Conservation (phyloP, 2,888 invertebrate genomes). For the Neoscelio sp. region DNA sequence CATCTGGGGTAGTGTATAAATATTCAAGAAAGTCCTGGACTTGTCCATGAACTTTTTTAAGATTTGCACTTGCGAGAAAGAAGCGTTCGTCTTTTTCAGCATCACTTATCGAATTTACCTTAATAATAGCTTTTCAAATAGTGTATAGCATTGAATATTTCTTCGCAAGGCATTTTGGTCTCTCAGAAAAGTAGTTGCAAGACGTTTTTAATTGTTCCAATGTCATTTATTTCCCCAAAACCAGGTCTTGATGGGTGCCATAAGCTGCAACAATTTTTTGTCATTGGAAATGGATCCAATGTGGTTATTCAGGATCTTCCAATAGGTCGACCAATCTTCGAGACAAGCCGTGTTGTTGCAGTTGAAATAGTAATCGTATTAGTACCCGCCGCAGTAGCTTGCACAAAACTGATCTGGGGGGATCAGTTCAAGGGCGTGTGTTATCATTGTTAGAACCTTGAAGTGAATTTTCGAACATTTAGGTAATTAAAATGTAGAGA, state of each 20-base stretch:
- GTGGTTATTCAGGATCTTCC: conserved; percentile 77
- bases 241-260: conserved; percentile 78
- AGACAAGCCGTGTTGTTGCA: conserved; percentile 79
- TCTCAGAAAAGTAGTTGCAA: conserved; percentile 76
- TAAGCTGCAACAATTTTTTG: conserved; percentile 75
- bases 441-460: conserved; percentile 80
- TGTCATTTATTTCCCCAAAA: conserved; percentile 78
- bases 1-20: too few relatives aligned
- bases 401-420: conserved; percentile 80
- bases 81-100: too few relatives aligned
- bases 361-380: conserved; percentile 81
- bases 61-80: too few relatives aligned
- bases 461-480: too few relatives aligned
- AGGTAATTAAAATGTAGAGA: too few relatives aligned
- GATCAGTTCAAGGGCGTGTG: conserved; percentile 79
- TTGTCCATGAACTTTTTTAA: too few relatives aligned
- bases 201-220: conserved; percentile 78
- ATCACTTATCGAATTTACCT: conserved; percentile 79
- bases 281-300: conserved; percentile 78
- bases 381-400: conserved; percentile 80
- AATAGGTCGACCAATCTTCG: conserved; percentile 79
- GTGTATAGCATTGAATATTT: conserved; percentile 80
- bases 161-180: conserved; percentile 80
- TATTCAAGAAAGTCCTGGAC: too few relatives aligned
- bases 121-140: conserved; percentile 81